Base-by-base conservation (phyloP, 2,888 invertebrate species). In the Eremobia ochroleuca region DNA sequence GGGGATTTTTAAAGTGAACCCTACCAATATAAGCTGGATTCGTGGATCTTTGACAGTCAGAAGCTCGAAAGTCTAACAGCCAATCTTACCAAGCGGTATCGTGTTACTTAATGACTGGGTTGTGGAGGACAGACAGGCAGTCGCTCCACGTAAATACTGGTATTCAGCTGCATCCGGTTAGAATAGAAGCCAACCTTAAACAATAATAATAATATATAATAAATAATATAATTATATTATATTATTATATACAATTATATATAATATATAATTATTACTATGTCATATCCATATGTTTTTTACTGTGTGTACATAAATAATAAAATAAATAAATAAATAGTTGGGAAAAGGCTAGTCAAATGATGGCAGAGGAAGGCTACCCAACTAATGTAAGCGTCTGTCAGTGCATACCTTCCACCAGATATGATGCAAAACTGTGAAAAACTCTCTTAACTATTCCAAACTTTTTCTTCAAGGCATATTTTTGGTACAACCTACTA, bases 401-500 rank as follows among this genome's bases (percentile, higher is more conserved):
- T 25, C 8, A 25, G 0, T 28, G 9, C 5, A 2, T 58, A 31
- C 2, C 11, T 21, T 62, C 34, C 46, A 21, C 25, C 28, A 78
- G 11, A 62, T 70, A 43, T 5, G 0, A 18, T n/a, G 49, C 5
- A 79, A 34, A 25, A 6, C n/a, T 49, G 0, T 34, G 8, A 21
- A 5, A 15, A 78, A 15, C 28, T 52, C 25, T 37, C 74, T 15
- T 25, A 2, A 81, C 6, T 37, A 37, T 46, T 55, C 11, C 8
- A 58, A 55, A 81, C 40, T 25, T 65, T 34, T 73, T n/a, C 18
- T 65, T 52, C 25, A 73, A 55, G 64, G n/a, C 62, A 58, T 81
- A 65, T 65, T 65, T 75, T 81, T 13, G 40, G 58, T 34, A 65
- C 21, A 81, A 65, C 18, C 37, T 52, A 79, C n/a, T 46, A 83